phyloP scores from a whole-genome alignment of 1,140 invertebrate genomes.

The Sycobia sp. region DNA sequence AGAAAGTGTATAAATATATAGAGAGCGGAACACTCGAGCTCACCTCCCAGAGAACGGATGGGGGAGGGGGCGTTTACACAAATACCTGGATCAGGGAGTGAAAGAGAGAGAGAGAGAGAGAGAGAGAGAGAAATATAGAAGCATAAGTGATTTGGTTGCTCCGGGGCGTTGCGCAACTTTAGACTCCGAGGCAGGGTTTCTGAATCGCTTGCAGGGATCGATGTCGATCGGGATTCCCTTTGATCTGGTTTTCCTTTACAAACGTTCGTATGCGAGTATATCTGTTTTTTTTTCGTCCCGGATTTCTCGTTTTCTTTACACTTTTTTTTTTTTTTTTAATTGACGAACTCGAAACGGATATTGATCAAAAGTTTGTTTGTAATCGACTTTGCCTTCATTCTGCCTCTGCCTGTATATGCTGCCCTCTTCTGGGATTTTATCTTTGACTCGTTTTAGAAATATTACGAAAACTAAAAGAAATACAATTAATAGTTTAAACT shows the following conservation, averaged over 20 bases:
- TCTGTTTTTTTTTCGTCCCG: neutral
- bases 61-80: too few species aligned
- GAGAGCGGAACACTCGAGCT: too few species aligned
- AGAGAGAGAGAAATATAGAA: too few species aligned
- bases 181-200: neutral
- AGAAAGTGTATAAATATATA: too few species aligned
- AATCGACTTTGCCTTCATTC: slow-evolving; percentile 3
- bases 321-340: slow-evolving; percentile 4
- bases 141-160: neutral
- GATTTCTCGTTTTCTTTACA: neutral
- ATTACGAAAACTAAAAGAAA: too few species aligned
- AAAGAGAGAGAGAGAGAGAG: too few species aligned
- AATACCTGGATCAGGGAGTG: too few species aligned
- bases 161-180: neutral
- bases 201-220: slow-evolving; percentile 1
- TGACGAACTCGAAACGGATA: neutral
- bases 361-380: neutral
- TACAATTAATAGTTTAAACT: too few species aligned
- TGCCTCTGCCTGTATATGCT: too few species aligned
- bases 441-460: too few species aligned
- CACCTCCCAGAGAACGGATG: too few species aligned
- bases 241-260: slow-evolving; percentile 14
- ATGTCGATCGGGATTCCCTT: slow-evolving; percentile 19
- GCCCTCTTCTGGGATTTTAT: too few species aligned
- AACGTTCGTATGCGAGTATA: neutral